Conservation (phyloP, 2,888 invertebrate genomes). For the Aleiodes alternator region DNA sequence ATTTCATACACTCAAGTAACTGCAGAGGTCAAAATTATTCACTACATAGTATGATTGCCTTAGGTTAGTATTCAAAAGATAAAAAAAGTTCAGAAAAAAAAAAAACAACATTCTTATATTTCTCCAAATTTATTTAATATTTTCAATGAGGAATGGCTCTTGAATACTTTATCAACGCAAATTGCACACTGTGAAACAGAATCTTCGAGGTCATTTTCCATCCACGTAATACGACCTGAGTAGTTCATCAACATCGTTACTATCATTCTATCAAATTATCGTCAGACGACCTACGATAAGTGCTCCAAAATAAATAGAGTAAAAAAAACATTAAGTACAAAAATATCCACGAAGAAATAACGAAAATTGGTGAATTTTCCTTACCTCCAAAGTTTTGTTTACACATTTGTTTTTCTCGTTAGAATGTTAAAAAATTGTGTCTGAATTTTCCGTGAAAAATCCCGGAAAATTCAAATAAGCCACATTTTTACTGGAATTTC, state of each 20-base stretch:
- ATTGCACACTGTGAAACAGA: constrained; percentile 13
- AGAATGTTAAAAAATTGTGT: too few species aligned
- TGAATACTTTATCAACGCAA: constrained; percentile 32
- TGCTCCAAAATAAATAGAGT: neutral
- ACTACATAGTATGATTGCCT: constrained; percentile 34
- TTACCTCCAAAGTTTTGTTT: too few species aligned
- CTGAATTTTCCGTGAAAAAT: too few species aligned
- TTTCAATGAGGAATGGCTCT: constrained; percentile 6
- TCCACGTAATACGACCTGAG: constrained; percentile 9
- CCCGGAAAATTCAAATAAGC: too few species aligned
- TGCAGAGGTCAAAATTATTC: constrained; percentile 23
- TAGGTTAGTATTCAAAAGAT: constrained; percentile 28
- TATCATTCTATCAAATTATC: constrained; percentile 25
- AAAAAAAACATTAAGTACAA: constrained; percentile 4
- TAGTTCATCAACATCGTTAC: constrained; percentile 30
- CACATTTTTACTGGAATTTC: too few species aligned
- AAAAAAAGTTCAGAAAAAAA: neutral
- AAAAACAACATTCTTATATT: neutral
- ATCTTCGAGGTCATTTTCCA: constrained; percentile 16
- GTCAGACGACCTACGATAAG: constrained; percentile 32
- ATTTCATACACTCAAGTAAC: neutral
- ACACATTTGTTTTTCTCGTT: too few species aligned
- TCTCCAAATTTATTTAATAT: constrained; percentile 3
- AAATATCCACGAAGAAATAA: neutral
- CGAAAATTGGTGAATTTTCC: neutral